These are phyloP conservation scores for Octodon degus DNA, from an alignment of 2,113 vertebrate genomes.

Conservation along the genomic window DNA sequence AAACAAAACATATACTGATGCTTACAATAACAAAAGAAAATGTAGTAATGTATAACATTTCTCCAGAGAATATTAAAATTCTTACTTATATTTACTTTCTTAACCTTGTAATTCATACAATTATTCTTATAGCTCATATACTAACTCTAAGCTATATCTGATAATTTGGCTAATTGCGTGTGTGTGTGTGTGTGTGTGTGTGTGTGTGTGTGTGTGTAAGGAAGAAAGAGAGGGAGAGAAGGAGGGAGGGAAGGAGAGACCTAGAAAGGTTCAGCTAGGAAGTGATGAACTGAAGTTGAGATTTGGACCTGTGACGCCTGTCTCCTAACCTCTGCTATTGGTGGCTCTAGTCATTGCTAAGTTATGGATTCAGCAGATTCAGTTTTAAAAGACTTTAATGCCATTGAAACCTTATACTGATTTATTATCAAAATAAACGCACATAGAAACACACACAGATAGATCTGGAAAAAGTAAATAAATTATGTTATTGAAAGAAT, in stretches of 20 bases:
- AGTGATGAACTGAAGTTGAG: neutral
- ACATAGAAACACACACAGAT: neutral
- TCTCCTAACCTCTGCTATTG: neutral
- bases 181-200: too few species aligned
- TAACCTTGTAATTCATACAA: neutral
- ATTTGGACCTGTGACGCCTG: neutral
- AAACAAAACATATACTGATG: too few species aligned
- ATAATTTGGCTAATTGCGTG: neutral
- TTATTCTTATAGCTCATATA: neutral
- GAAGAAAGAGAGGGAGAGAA: neutral
- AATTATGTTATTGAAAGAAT: neutral
- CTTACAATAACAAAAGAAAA: neutral
- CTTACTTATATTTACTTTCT: neutral
- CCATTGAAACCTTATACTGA: neutral
- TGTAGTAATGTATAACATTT: neutral
- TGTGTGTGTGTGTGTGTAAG: too few species aligned
- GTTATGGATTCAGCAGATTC: neutral
- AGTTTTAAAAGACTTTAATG: neutral
- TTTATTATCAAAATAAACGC: neutral
- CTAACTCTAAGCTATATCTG: neutral
- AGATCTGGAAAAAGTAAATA: neutral
- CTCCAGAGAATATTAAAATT: neutral
- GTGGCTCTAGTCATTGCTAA: neutral
- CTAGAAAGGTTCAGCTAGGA: neutral
- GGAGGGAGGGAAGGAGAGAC: accelerated